A percentile compares a stretch with the other conserved stretches of the same genome.
Conservation (phyloP, 2,797 vertebrate genomes). For the Bufotes viridis region DNA sequence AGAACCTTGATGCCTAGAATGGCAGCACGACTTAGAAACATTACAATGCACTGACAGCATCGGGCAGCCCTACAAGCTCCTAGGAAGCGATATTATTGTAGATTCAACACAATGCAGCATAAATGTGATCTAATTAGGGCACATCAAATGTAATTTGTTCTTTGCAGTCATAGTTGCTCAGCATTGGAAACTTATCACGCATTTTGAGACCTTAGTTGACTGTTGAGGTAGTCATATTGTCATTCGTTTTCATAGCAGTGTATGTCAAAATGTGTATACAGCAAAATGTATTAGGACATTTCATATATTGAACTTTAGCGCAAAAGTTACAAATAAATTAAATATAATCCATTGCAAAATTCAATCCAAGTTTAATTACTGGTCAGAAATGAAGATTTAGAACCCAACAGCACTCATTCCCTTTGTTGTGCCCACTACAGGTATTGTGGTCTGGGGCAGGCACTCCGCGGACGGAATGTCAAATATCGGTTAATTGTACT, state of each 20-base stretch:
- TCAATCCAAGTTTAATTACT: too few species aligned
- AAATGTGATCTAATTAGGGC: background rate
- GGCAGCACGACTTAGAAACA: background rate
- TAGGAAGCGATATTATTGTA: background rate
- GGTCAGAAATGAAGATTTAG: too few species aligned
- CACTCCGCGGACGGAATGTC: too few species aligned
- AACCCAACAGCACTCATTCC: too few species aligned
- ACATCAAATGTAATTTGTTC: slow-evolving; percentile 8
- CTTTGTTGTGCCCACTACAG: too few species aligned
- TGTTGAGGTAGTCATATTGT: background rate
- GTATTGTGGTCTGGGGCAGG: too few species aligned
- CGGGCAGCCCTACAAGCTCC: background rate
- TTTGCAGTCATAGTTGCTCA: background rate
- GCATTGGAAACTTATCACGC: background rate
- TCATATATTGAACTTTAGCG: background rate
- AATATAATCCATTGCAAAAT: too few species aligned
- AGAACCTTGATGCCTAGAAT: background rate
- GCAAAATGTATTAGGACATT: background rate
- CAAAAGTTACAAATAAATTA: background rate
- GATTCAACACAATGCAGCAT: background rate
- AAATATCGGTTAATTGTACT: too few species aligned
- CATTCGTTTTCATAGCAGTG: background rate
- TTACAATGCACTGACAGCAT: background rate
- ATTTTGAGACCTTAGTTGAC: background rate
- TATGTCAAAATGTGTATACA: background rate